Base-by-base conservation (phyloP, 2,888 invertebrate species). In the Timema podura region DNA sequence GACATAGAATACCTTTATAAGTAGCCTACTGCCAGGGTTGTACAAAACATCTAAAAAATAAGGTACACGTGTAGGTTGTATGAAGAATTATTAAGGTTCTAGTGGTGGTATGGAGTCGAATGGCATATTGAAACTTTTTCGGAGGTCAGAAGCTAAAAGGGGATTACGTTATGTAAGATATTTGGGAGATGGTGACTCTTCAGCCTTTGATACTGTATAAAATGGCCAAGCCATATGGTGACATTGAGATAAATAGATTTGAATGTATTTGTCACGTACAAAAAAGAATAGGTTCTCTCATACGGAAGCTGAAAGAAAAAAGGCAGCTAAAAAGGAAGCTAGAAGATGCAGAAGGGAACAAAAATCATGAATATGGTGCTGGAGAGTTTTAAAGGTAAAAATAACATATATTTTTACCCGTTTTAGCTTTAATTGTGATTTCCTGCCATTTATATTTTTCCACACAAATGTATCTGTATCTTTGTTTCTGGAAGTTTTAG, bases 191-290 rank as follows among this genome's bases (percentile, higher is more conserved):
- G 30, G 30, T 30, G 30, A 30, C 30, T 61, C 61, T 7, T 44
- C 30, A 61, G 30, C 44, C 6, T 61, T 61, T 16, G 16, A 30
- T 61, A 11, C 30, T 61, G 61, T 61, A 13, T 1, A 44, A 13
- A 44, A 61, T 13, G 5, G 3, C 30, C 7, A 61, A 61, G 44
- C 44, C 61, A 10, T 6, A 61, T 61, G 61, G 61, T 5, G 30
- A 61, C 45, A 30, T 44, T 48, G 13, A n/a, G 0, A 46, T 71
- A n/a, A 47, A 64, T 48, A 68, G 61, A 30, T 64, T 9, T 64
- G 64, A 70, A 64, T 61, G 68, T 15, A 47, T 59, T 9, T 64
- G 61, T 11, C 59, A 68, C 30, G 68, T 67, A 11, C 48, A 65
- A 44, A 70, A 70, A 49, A 7, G 57, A 10, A 51, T 66, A 16